Percentiles rank a stretch among this genome's conserved stretches.
Evolutionary conservation across 64 coral and sea anemone genomes (phyloP).

Genomic region (Dendrophyllia cribrosa): DNA sequence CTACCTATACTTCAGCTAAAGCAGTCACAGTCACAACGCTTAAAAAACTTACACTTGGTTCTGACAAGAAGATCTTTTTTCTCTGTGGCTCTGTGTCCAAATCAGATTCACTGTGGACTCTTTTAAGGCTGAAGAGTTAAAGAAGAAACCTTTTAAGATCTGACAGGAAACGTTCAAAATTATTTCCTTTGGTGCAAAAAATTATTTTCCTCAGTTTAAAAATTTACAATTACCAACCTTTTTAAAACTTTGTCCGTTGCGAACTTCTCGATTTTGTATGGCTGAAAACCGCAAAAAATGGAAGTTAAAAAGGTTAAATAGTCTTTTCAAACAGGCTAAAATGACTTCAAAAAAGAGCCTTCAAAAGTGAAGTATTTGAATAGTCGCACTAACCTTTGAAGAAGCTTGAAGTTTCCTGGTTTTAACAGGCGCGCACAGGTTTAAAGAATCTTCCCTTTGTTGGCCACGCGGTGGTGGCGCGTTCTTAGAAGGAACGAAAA

Average conservation of each 20-base stretch:
- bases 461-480: not conserved
- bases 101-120: not conserved
- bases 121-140: not conserved
- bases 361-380: not conserved
- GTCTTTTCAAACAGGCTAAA: not conserved
- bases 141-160: not conserved
- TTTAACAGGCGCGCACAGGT: not conserved
- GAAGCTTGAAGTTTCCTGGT: not conserved
- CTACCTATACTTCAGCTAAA: too few relatives aligned
- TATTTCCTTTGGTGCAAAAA: too few relatives aligned
- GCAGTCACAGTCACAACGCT: too few relatives aligned
- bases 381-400: not conserved
- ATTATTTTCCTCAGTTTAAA: too few relatives aligned
- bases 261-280: not conserved
- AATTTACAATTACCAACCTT: not conserved
- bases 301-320: not conserved
- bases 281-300: not conserved
- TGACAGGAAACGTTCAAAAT: not conserved
- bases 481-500: not conserved
- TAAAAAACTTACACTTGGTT: conserved; percentile 18
- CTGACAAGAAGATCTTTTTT: conserved; percentile 1
- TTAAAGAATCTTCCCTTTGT: not conserved
- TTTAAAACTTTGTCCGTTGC: not conserved
- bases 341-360: not conserved
- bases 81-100: not conserved